phyloP scores from a whole-genome alignment of 2,888 invertebrate genomes.

The Dioctria linearis region DNA sequence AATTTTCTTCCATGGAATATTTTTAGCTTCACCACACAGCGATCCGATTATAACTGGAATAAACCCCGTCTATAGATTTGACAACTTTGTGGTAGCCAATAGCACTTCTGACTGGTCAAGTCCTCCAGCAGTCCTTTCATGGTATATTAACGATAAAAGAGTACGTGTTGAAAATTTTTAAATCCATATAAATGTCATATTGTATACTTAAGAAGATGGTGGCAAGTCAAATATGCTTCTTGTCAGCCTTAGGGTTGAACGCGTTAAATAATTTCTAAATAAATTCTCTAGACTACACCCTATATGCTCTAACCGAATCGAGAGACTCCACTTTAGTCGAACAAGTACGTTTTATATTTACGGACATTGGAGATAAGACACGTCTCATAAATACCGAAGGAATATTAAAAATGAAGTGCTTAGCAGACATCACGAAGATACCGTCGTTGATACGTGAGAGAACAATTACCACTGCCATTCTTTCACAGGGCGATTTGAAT shows the following conservation, averaged over 20 bases:
- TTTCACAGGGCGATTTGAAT: slow-evolving; percentile 67
- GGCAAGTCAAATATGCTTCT: not conserved
- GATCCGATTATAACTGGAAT: slow-evolving; percentile 70
- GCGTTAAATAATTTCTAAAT: not conserved
- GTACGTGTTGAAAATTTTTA: slow-evolving; percentile 60
- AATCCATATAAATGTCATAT: not conserved
- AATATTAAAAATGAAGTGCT: slow-evolving; percentile 68
- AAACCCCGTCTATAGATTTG: slow-evolving; percentile 68
- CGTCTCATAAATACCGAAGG: slow-evolving; percentile 66
- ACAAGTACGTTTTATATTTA: slow-evolving; percentile 68
- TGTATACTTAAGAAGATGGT: not conserved
- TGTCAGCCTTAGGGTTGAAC: not conserved
- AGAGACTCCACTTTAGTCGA: slow-evolving; percentile 68
- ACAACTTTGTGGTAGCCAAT: slow-evolving; percentile 69
- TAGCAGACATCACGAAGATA: slow-evolving; percentile 67
- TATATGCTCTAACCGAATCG: slow-evolving; percentile 68
- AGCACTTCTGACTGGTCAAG: slow-evolving; percentile 71
- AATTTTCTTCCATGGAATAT: no score
- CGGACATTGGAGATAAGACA: slow-evolving; percentile 68
- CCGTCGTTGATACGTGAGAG: slow-evolving; percentile 65
- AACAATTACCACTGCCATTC: slow-evolving; percentile 65
- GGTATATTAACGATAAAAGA: slow-evolving; percentile 70
- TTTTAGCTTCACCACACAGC: slow-evolving; percentile 68
- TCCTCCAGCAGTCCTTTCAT: slow-evolving; percentile 68
- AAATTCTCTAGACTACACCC: slow-evolving; percentile 64